Percentiles rank a stretch among this genome's conserved stretches.
These are phyloP conservation scores for Paramisgurnus dabryanus DNA, from an alignment of 2,113 vertebrate genomes.

Conservation along the genomic window DNA sequence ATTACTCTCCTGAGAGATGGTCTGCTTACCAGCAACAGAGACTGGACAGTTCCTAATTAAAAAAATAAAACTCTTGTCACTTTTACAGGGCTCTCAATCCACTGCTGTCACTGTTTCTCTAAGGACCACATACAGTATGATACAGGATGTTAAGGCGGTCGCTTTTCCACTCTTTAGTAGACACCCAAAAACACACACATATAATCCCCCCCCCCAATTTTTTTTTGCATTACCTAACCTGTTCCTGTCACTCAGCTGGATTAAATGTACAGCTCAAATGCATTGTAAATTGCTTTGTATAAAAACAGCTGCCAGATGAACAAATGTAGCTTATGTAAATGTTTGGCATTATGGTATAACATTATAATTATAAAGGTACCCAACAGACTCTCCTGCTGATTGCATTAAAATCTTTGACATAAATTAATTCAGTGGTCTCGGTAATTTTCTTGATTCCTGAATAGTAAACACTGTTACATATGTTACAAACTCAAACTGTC, in stretches of 20 bases:
- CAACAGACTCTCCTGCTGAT: slow-evolving; percentile 22
- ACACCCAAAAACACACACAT: too few species aligned
- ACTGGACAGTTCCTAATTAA: slow-evolving; percentile 45
- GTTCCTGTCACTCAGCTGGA: too few species aligned
- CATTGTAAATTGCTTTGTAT: neutral
- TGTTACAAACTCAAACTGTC: neutral
- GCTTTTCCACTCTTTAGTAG: neutral
- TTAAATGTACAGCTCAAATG: too few species aligned
- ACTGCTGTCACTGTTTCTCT: neutral
- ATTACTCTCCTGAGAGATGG: slow-evolving; percentile 40
- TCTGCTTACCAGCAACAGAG: slow-evolving; percentile 32
- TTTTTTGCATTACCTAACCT: too few species aligned
- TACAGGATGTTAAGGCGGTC: neutral
- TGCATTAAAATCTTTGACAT: slow-evolving; percentile 8
- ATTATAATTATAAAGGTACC: slow-evolving; percentile 18
- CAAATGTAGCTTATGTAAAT: neutral
- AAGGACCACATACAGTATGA: neutral
- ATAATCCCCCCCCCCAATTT: too few species aligned
- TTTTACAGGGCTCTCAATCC: slow-evolving; percentile 1
- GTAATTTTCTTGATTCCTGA: neutral
- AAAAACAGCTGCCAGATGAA: neutral
- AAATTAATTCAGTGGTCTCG: too few species aligned
- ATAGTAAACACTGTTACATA: neutral
- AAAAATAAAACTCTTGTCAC: slow-evolving; percentile 49
- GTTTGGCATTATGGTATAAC: neutral